Conservation (phyloP, 2,797 vertebrate genomes). For the Tapirus indicus region DNA sequence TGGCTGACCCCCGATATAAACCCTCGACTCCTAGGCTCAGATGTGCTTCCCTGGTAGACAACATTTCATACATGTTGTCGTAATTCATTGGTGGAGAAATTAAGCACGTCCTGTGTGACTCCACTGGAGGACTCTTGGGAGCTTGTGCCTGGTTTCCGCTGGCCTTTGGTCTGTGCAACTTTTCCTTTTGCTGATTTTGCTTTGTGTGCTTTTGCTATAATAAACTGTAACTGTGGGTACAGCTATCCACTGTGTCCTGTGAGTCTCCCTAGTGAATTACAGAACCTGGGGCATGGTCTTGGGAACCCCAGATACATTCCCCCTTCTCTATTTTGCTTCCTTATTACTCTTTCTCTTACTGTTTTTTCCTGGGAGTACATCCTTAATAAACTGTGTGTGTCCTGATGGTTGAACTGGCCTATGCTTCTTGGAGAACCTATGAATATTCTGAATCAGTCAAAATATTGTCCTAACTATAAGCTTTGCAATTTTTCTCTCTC, state of each 20-base stretch:
- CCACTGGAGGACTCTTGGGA: neutral
- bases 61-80: neutral
- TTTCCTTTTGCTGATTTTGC: neutral
- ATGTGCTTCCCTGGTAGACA: neutral
- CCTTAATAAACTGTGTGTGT: neutral
- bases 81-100: neutral
- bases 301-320: neutral
- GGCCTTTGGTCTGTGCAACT: neutral
- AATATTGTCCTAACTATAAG: neutral
- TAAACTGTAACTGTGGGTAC: neutral
- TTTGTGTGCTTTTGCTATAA: neutral
- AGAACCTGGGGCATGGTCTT: neutral
- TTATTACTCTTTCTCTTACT: neutral
- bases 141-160: neutral
- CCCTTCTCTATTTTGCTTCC: neutral
- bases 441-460: neutral
- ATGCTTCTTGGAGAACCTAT: neutral
- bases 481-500: neutral
- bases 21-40: neutral
- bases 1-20: accelerated
- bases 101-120: neutral
- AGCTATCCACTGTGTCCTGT: neutral
- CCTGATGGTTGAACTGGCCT: neutral
- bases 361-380: neutral
- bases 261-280: neutral